Conservation (phyloP, 2,888 invertebrate species). For the Calameuta pallipes region DNA sequence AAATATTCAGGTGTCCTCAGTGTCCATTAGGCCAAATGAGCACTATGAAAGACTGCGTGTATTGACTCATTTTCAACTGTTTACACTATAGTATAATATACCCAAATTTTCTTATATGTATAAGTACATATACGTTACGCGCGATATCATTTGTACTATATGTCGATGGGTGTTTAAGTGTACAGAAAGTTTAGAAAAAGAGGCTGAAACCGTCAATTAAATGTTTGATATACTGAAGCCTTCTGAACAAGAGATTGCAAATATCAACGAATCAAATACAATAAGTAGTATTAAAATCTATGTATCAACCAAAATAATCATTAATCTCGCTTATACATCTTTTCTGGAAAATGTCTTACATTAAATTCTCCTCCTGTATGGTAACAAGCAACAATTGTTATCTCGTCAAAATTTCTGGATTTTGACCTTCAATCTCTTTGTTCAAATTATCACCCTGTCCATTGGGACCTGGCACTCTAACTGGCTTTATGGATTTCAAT, state of each 20-base stretch:
- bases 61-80: not conserved
- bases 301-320: not conserved
- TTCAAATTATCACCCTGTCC: constrained; percentile 44
- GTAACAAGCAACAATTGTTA: constrained; percentile 56
- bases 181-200: not conserved
- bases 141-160: not conserved
- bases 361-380: constrained; percentile 43
- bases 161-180: not conserved
- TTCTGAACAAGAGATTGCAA: not conserved
- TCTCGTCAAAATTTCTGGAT: constrained; percentile 56
- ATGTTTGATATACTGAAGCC: not conserved
- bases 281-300: too few relatives aligned
- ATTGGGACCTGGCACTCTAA: constrained; percentile 46
- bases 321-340: not conserved
- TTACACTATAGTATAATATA: not conserved
- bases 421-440: constrained; percentile 52
- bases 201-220: not conserved
- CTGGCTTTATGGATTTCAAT: constrained; percentile 78
- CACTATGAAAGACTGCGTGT: not conserved
- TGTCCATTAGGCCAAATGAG: not conserved
- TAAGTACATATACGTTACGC: not conserved
- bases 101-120: not conserved
- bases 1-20: not conserved
- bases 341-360: constrained; percentile 6
- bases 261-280: too few relatives aligned